A percentile compares a stretch with the other conserved stretches of the same genome.
Conservation (phyloP, 2,113 vertebrate species). For the Oriolus oriolus region DNA sequence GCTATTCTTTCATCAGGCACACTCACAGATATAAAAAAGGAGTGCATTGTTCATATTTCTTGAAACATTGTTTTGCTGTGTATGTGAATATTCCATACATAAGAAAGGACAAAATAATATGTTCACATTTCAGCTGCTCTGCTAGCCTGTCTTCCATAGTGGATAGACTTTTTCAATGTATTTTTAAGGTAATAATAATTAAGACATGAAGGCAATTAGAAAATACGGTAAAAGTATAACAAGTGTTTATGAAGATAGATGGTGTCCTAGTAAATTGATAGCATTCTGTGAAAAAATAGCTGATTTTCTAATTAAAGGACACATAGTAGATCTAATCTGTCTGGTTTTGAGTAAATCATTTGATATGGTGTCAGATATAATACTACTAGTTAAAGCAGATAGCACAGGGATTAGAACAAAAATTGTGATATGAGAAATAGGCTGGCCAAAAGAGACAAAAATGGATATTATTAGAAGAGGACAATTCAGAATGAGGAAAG, state of each 20-base stretch:
- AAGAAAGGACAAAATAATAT: not conserved
- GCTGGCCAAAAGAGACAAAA: not conserved
- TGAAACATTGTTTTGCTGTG: not conserved
- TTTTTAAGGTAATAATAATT: not conserved
- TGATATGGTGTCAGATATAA: not conserved
- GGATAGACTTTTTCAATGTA: not conserved
- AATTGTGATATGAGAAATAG: not conserved
- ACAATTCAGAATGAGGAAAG: not conserved
- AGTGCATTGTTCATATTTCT: not conserved
- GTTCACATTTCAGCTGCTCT: not conserved
- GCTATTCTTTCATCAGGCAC: not conserved
- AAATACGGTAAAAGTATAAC: not conserved
- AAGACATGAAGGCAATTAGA: not conserved
- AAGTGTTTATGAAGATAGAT: not conserved
- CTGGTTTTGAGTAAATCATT: not conserved
- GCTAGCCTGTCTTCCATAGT: not conserved
- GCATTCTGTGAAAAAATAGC: not conserved
- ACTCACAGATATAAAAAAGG: not conserved
- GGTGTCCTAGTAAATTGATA: not conserved
- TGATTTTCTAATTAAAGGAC: conserved; percentile 1
- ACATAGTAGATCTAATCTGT: not conserved
- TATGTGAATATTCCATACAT: not conserved
- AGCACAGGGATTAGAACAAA: not conserved
- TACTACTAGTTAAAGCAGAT: not conserved
- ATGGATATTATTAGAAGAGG: not conserved